These are phyloP conservation scores for Metalampra italica DNA, from an alignment of 2,888 invertebrate genomes.

Conservation along the genomic window DNA sequence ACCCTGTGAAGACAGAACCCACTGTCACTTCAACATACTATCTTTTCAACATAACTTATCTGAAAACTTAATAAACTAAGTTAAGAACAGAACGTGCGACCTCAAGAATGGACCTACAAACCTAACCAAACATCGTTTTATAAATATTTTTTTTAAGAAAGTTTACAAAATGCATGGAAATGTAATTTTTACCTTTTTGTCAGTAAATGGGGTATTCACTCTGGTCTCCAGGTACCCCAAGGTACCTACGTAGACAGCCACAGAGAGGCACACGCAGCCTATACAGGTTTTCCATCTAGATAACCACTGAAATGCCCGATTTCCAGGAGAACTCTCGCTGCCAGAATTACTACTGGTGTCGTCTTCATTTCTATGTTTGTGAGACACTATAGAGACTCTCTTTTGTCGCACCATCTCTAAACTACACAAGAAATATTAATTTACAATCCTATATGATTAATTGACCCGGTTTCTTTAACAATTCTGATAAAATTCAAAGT, in stretches of 20 bases:
- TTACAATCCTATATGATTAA: conserved; percentile 23
- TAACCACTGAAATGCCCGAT: conserved; percentile 35
- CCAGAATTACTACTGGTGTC: conserved; percentile 55
- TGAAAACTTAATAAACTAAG: no score
- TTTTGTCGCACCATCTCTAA: conserved; percentile 54
- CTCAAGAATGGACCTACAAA: no score
- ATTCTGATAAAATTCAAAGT: conserved; percentile 17
- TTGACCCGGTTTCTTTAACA: conserved; percentile 32
- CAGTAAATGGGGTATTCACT: conserved; percentile 91
- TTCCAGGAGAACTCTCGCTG: conserved; percentile 34
- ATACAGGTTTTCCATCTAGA: conserved; percentile 80
- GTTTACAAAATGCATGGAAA: no score
- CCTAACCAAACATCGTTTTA: no score
- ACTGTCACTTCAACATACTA: no score
- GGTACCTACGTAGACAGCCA: conserved; percentile 87
- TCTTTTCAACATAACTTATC: no score
- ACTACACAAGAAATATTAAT: conserved; percentile 10
- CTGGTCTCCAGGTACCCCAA: conserved; percentile 92
- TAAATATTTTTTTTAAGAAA: no score
- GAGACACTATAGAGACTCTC: conserved; percentile 37
- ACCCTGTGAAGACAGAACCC: no score
- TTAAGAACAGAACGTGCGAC: no score
- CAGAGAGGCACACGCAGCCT: conserved; percentile 80
- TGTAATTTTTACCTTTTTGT: conserved; percentile 86
- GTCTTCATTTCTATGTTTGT: conserved; percentile 36